phyloP scores from a whole-genome alignment of 2,888 invertebrate genomes.

The Dastarcus helophoroides region DNA sequence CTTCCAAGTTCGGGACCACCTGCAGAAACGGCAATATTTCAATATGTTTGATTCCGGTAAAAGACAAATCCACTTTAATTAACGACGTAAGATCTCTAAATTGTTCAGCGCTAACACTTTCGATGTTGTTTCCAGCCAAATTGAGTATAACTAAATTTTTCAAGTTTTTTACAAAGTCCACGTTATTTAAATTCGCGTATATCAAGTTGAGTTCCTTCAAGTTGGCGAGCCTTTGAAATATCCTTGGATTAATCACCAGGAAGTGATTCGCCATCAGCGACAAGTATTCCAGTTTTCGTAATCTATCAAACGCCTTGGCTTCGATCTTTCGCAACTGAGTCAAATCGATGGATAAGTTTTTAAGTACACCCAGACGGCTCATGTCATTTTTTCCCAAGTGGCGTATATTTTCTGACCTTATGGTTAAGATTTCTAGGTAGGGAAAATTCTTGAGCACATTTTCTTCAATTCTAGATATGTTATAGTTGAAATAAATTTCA shows the following conservation, averaged over 20 bases:
- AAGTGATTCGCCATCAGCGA: conserved; percentile 10
- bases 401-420: conserved; percentile 7
- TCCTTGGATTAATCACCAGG: conserved; percentile 4
- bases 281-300: conserved; percentile 6
- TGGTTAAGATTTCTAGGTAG: conserved; percentile 4
- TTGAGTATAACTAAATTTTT: conserved; percentile 3
- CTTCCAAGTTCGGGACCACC: conserved; percentile 5
- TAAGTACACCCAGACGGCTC: conserved; percentile 3
- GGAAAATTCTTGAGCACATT: conserved; percentile 8
- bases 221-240: conserved; percentile 6
- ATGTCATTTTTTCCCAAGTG: conserved; percentile 8
- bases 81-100: conserved; percentile 4
- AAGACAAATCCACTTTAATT: conserved; percentile 7
- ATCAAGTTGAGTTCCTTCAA: conserved; percentile 8
- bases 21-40: conserved; percentile 5
- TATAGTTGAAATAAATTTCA: conserved; percentile 7
- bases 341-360: conserved; percentile 7
- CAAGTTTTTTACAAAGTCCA: conserved; percentile 8
- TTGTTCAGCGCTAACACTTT: conserved; percentile 3
- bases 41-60: conserved; percentile 7
- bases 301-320: conserved; percentile 9
- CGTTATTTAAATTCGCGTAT: conserved; percentile 6
- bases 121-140: conserved; percentile 8
- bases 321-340: conserved; percentile 8
- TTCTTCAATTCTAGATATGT: conserved; percentile 7